These are phyloP conservation scores for Spialia ferax DNA, from an alignment of 2,888 invertebrate species.

Conservation along the genomic window DNA sequence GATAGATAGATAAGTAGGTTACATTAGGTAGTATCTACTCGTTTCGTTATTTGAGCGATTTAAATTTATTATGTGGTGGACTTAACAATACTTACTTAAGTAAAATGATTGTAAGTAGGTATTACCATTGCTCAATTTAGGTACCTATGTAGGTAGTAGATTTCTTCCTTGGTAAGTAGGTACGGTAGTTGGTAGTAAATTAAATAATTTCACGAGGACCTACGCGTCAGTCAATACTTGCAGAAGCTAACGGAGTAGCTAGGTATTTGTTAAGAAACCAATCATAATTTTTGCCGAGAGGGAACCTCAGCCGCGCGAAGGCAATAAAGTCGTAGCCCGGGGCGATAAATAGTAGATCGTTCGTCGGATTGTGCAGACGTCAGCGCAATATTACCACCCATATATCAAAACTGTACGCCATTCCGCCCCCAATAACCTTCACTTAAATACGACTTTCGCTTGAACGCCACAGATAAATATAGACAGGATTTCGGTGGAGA, in stretches of 20 bases:
- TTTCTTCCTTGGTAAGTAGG: no score
- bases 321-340: slow-evolving; percentile 62
- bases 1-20: no score
- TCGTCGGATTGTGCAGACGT: slow-evolving; percentile 43
- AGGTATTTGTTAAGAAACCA: slow-evolving; percentile 33
- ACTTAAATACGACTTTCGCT: slow-evolving; percentile 35
- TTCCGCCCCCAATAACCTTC: slow-evolving; percentile 29
- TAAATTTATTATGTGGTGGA: no score
- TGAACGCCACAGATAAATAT: slow-evolving; percentile 27
- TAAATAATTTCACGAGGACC: neutral
- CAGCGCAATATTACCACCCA: slow-evolving; percentile 36
- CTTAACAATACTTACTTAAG: no score
- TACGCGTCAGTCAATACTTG: neutral
- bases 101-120: no score
- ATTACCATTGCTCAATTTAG: no score
- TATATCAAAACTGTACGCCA: slow-evolving; percentile 34
- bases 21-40: no score
- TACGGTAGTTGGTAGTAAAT: no score
- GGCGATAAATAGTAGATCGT: slow-evolving; percentile 56
- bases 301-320: slow-evolving; percentile 44
- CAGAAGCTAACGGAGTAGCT: neutral
- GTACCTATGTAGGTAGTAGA: no score
- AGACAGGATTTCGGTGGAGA: slow-evolving; percentile 17
- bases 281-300: slow-evolving; percentile 43
- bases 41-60: no score